Base-by-base conservation (phyloP, 2,113 vertebrate genomes). In the Nanorana parkeri region DNA sequence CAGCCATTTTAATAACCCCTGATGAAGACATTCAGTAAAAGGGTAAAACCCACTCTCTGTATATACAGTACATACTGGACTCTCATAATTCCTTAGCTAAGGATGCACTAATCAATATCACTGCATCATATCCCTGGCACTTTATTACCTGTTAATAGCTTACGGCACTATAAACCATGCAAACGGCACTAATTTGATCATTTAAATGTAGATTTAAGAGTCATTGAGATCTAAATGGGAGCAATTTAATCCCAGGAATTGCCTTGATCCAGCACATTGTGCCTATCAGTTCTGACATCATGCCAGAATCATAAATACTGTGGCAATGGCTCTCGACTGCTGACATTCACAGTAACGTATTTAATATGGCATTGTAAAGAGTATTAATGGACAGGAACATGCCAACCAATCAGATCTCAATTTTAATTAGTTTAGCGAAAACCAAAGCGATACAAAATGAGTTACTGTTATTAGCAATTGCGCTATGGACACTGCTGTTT, bases 201-300 rank as follows among this genome's bases (percentile, higher is more conserved):
- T 81, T 72, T 71, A 81, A 69, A 80, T 80, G 78, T 69, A 69
- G 78, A 80, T 80, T 81, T 81, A 72, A 72, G 56, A 64, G 68
- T 61, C 41, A 81, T 72, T 81, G 68, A 81, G 51, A 47, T 17
- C 58, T 72, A 81, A 72, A 72, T 72, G 68, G 68, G 41, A 72
- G 78, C 64, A 23, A 60, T 81, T 81, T 72, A 61, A 60, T 69
- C 65, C 23, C 7, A 20, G 47, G 65, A 68, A 80, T 69, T 69
- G 66, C 60, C 55, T 32, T 20, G 78, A 80, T 69, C 21, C 41
- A 51, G 55, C 66, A 60, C 78, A 58, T 36, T 58, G 20, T 68
- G 32, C 52, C 64, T 68, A 79, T 58, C 29, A 68, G 17, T 55
- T 41, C 26, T 79, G 65, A 41, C 10, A 56, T 23, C 29, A 11